Evolutionary conservation across 2,113 vertebrate genomes (phyloP), one percentile per base, ranked within the genome.

Genomic region (Psephotus haematonotus): DNA sequence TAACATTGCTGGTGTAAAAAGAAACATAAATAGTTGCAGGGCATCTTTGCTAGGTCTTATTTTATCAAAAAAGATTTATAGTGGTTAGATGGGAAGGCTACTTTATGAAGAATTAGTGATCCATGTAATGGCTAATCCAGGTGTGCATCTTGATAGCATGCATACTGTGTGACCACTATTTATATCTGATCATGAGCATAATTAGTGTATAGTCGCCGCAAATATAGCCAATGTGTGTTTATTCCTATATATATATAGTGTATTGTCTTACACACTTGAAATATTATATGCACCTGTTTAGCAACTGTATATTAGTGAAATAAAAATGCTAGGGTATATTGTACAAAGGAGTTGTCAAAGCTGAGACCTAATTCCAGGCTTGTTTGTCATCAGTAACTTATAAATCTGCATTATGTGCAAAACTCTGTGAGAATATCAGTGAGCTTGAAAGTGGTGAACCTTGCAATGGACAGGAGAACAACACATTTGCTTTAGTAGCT

Each of bases 31-130:
- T 16, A 1, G 46, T 44, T 69, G 7, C 25, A 64, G 2, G 44
- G 37, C 8, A 31, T 69, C n/a, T 53, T 47, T 67, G 60, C 17
- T 28, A 3, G 3, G 3, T 68, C 18, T 60, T 1, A 0, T n/a
- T 90, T 76, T 60, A 86, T 7, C 4, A 53, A 64, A 59, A 63
- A 62, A 43, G 9, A 25, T 29, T 33, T 16, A 8, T 19, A 31
- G 19, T 39, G 49, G 27, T 20, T 46, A 65, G 24, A 83, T 1
- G 1, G 12, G 7, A 82, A 64, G 4, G 17, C 2, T 78, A 33
- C 60, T 71, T 69, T 82, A 43, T 55, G 25, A 49, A 25, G 10
- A 62, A 14, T 49, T 80, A 74, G 9, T 29, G 35, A 39, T 55
- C 23, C 35, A 39, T 35, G 33, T 25, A 62, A 68, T 13, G 9